Percentiles rank a stretch among this genome's conserved stretches.
phyloP scores from a whole-genome alignment of 1,140 invertebrate genomes.

The Drosophila erecta region DNA sequence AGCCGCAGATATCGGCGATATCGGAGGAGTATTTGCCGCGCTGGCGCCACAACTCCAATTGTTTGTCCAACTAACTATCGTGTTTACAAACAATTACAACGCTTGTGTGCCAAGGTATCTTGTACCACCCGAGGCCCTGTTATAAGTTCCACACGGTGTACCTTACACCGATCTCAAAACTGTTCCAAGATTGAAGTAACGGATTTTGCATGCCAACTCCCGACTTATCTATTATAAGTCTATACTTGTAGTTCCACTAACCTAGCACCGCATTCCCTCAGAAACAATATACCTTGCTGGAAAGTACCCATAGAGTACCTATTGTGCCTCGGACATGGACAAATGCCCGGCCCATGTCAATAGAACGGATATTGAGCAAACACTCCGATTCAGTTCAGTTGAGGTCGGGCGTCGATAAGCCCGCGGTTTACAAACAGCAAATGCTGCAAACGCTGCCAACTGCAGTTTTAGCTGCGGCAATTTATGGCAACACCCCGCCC shows the following conservation, averaged over 20 bases:
- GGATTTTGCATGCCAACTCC: too few relatives aligned
- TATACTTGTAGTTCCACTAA: neutral
- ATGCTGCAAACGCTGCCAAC: conserved; percentile 57
- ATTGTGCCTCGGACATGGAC: conserved; percentile 16
- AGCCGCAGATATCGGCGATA: conserved; percentile 38
- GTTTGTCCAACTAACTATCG: conserved; percentile 74
- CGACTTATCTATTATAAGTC: too few relatives aligned
- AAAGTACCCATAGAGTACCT: neutral
- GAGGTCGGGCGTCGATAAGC: conserved; percentile 43
- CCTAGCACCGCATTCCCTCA: neutral
- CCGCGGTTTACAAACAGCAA: conserved; percentile 43
- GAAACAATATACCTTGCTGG: neutral
- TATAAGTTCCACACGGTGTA: conserved; percentile 14
- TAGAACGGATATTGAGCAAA: conserved; percentile 60
- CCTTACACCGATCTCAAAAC: neutral
- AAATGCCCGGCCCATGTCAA: conserved; percentile 37
- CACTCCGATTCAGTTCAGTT: conserved; percentile 40
- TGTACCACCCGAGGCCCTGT: conserved; percentile 20
- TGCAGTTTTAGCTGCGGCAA: conserved; percentile 74
- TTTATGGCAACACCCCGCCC: conserved; percentile 65
- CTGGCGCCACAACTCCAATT: conserved; percentile 75
- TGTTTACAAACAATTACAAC: conserved; percentile 81
- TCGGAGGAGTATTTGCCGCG: conserved; percentile 63
- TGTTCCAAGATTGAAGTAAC: neutral
- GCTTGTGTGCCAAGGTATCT: conserved; percentile 58